These are phyloP conservation scores for Nymphalis polychloros DNA, from an alignment of 2,888 invertebrate species.

Conservation along the genomic window DNA sequence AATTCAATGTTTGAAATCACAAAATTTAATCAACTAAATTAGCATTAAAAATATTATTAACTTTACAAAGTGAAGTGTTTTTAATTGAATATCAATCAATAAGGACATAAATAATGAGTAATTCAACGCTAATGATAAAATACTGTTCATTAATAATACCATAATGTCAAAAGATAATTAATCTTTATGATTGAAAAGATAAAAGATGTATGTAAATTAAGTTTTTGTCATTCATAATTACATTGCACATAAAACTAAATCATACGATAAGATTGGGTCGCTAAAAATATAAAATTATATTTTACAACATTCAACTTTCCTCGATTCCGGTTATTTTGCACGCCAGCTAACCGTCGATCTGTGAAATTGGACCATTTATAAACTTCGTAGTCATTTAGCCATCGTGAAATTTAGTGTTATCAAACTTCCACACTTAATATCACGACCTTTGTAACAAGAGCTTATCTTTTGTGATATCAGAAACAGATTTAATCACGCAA, in stretches of 20 bases:
- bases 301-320: constrained; percentile 38
- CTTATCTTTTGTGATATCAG: constrained; percentile 60
- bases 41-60: not conserved
- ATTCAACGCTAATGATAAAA: not conserved
- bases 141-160: not conserved
- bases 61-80: not conserved
- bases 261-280: constrained; percentile 23
- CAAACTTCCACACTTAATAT: constrained; percentile 64
- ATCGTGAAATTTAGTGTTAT: constrained; percentile 59
- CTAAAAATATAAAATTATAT: constrained; percentile 28
- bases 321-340: constrained; percentile 41
- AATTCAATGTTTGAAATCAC: constrained; percentile 4
- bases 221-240: not conserved
- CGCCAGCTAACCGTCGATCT: constrained; percentile 48
- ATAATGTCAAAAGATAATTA: constrained; percentile 2
- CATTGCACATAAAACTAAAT: constrained; percentile 1
- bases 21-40: constrained; percentile 12
- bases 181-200: not conserved
- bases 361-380: constrained; percentile 62
- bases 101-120: not conserved
- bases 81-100: not conserved
- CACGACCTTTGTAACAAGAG: constrained; percentile 49
- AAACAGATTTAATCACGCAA: constrained; percentile 45
- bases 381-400: constrained; percentile 46
- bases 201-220: not conserved